Evolutionary conservation across 2,888 invertebrate species (phyloP).

Genomic region (Pecten maximus): DNA sequence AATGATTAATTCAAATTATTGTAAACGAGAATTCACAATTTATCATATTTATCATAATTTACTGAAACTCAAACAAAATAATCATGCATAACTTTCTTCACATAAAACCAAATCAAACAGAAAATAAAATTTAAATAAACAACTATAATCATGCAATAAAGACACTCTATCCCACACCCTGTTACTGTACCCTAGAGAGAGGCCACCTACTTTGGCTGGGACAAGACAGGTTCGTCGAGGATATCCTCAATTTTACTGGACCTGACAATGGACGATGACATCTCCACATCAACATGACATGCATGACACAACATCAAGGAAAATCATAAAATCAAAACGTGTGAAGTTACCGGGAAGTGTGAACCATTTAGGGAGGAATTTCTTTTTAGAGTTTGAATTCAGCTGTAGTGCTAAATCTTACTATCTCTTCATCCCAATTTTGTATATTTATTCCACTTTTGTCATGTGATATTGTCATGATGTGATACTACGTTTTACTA

Average conservation of each 20-base stretch:
- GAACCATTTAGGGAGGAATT: neutral
- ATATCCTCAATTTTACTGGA: slow-evolving; percentile 53
- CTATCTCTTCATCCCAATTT: too few relatives aligned
- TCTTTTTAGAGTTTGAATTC: too few relatives aligned
- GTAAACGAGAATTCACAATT: too few relatives aligned
- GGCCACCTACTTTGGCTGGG: slow-evolving; percentile 52
- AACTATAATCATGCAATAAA: neutral
- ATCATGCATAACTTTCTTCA: neutral
- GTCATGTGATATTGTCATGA: too few relatives aligned
- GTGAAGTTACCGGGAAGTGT: neutral
- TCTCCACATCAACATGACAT: slow-evolving; percentile 25
- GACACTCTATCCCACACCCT: neutral
- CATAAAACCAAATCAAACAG: neutral
- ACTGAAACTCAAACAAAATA: neutral
- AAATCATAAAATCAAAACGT: slow-evolving; percentile 1
- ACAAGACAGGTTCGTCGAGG: slow-evolving; percentile 51
- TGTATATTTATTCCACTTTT: too few relatives aligned
- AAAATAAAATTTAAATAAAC: neutral
- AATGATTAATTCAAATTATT: too few relatives aligned
- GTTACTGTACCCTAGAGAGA: neutral
- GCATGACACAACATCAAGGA: neutral
- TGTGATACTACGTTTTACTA: too few relatives aligned
- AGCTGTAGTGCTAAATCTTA: too few relatives aligned
- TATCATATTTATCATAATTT: too few relatives aligned
- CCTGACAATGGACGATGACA: slow-evolving; percentile 36